These are phyloP conservation scores for Hypsibius dujardini DNA, from an alignment of 1,140 invertebrate genomes.

Conservation along the genomic window DNA sequence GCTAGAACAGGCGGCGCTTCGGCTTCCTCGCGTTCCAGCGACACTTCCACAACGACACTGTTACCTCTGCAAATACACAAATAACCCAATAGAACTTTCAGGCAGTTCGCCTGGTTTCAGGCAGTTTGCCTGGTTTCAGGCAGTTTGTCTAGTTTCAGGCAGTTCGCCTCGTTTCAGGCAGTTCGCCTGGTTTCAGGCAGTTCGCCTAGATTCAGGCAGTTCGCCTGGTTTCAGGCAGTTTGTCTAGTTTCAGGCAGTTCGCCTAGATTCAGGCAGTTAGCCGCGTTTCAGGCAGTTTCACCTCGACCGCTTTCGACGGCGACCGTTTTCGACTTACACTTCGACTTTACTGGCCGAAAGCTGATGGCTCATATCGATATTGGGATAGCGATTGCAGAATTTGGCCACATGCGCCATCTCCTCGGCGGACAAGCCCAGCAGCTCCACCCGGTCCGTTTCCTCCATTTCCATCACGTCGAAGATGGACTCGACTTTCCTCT, in stretches of 20 bases:
- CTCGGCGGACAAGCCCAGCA: conserved; percentile 60
- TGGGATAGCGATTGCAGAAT: conserved; percentile 97
- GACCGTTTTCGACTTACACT: neutral
- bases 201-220: no score
- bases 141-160: no score
- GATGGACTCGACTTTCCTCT: conserved; percentile 81
- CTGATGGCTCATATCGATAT: conserved; percentile 89
- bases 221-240: no score
- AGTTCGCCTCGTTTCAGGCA: no score
- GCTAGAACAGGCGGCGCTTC: conserved; percentile 88
- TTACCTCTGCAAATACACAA: conserved; percentile 45
- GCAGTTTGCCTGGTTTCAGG: no score
- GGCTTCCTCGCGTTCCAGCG: conserved; percentile 88
- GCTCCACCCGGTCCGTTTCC: conserved; percentile 67
- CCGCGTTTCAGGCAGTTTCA: no score
- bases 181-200: no score
- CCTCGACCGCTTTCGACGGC: no score
- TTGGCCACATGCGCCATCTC: conserved; percentile 92
- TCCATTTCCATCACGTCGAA: conserved; percentile 98
- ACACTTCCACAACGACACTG: conserved; percentile 68
- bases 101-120: no score
- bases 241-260: no score
- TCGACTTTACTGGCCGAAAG: conserved; percentile 35
- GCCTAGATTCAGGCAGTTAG: no score
- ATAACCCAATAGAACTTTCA: conserved; percentile 16